Evolutionary conservation across 2,888 invertebrate genomes (phyloP), one percentile per base, ranked within the genome.

Genomic region (Cylindroiulus punctatus): DNA sequence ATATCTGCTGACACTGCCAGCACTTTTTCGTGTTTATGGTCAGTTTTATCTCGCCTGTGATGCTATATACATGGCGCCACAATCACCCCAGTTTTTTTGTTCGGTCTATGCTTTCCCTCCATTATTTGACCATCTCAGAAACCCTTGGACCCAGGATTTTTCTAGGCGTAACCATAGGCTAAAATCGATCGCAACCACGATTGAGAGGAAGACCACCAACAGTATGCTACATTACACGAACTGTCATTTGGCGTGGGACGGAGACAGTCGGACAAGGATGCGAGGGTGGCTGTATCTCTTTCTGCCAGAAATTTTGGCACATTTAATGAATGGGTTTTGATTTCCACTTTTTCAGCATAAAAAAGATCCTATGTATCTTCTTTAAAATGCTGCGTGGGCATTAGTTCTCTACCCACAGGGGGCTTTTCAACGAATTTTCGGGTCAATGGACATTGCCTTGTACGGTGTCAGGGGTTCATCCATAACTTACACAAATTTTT

Each of bases 51-150:
- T 65, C n/a, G 65, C 10, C 65, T 26, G 65, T 65, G 65, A 65
- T 65, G 65, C 65, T n/a, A n/a, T n/a, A n/a, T 65, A 65, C 65
- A 65, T 65, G 65, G 65, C 65, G 65, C 65, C 65, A 65, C 65
- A 26, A 65, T 65, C n/a, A 65, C 65, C 65, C 22, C 65, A 65
- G 65, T 65, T 65, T 65, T 65, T 65, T 65, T 65, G 22, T 65
- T 19, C 22, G 65, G 65, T 65, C 26, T 65, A 65, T 65, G 65
- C n/a, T 65, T 65, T 65, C 12, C 65, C 65, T 65, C 26, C 26
- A 65, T 65, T 22, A 4, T n/a, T 65, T 65, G 26, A 26, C 26
- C 65, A 65, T 65, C 26, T 65, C 26, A 26, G 26, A 65, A 65
- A 65, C 65, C 65, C 65, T 5, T n/a, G 26, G 10, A 65, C 65